Base-by-base conservation (phyloP, 2,888 invertebrate species). In the Crioceris asparagi region DNA sequence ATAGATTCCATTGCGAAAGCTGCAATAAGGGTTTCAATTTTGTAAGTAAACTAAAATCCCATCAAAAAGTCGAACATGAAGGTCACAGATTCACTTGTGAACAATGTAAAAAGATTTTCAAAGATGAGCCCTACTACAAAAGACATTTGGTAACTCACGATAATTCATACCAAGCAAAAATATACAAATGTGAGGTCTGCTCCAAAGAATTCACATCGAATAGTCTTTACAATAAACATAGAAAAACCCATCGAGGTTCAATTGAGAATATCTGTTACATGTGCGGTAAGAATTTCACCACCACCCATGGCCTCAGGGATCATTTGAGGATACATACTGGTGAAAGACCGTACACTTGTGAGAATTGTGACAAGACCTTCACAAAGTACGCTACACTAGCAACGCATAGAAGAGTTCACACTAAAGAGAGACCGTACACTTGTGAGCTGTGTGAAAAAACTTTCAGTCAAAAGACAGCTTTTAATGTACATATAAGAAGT, bases 151-250 rank as follows among this genome's bases (percentile, higher is more conserved):
- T 43, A 35, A 45, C 32, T 4, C 53, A 53, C 39, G 49, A 49
- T 18, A 45, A 48, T 2, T 38, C 44, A 25, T 44, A 44, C n/a
- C 40, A 43, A 17, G 14, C 36, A 2, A 35, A 44, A 29, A 14
- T 29, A 15, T 41, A 37, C 23, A 15, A 30, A 10, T 49, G 49
- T 39, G 61, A 64, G 42, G 57, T 62, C 23, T 61, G 64, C 34
- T 62, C 66, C 49, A 66, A 65, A 41, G 55, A 32, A 7, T 17
- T 48, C 12, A 42, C 46, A 38, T 64, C 62, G 3, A 17, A 38
- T 41, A 12, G 66, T 25, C 65, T 67, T 17, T 51, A 69, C 17
- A 66, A 67, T 43, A 62, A 65, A 32, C 70, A 70, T 42, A 47
- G 64, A 18, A 41, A 32, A 11, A 29, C 8, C 17, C 40, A 41